These are phyloP conservation scores for Cololabis saira DNA, from an alignment of 2,113 vertebrate species.

Conservation along the genomic window DNA sequence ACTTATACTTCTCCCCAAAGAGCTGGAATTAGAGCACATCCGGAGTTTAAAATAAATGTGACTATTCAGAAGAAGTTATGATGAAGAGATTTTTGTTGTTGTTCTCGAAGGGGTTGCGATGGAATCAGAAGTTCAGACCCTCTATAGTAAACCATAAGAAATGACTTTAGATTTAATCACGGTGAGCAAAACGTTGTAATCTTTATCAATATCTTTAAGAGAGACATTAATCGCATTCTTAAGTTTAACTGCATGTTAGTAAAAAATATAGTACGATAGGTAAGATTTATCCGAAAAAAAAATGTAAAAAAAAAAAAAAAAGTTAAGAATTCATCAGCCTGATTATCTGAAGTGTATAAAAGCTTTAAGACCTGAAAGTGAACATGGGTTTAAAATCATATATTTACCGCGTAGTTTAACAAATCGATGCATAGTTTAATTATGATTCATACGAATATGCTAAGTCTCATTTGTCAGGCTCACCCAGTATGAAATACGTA, in stretches of 20 bases:
- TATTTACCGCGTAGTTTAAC: slow-evolving; percentile 73
- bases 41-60: slow-evolving; percentile 31
- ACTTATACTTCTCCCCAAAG: slow-evolving; percentile 60
- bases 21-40: slow-evolving; percentile 54
- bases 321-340: slow-evolving; percentile 54
- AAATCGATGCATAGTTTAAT: slow-evolving; percentile 69
- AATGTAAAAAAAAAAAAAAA: too few species aligned
- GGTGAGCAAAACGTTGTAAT: background rate
- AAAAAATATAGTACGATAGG: slow-evolving; percentile 64
- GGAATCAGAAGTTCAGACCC: slow-evolving; percentile 21
- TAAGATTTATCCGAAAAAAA: slow-evolving; percentile 65
- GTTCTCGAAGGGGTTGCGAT: background rate
- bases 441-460: slow-evolving; percentile 66
- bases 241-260: slow-evolving; percentile 74
- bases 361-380: slow-evolving; percentile 74
- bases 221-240: slow-evolving; percentile 43
- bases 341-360: slow-evolving; percentile 68
- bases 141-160: slow-evolving; percentile 13
- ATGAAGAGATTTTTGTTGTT: background rate
- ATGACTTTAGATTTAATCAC: slow-evolving; percentile 7
- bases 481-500: slow-evolving; percentile 38
- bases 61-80: background rate
- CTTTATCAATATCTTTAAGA: background rate
- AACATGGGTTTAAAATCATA: slow-evolving; percentile 56
- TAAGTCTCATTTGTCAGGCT: slow-evolving; percentile 72